These are phyloP conservation scores for Seriola aureovittata DNA, from an alignment of 2,113 vertebrate genomes.

Conservation along the genomic window DNA sequence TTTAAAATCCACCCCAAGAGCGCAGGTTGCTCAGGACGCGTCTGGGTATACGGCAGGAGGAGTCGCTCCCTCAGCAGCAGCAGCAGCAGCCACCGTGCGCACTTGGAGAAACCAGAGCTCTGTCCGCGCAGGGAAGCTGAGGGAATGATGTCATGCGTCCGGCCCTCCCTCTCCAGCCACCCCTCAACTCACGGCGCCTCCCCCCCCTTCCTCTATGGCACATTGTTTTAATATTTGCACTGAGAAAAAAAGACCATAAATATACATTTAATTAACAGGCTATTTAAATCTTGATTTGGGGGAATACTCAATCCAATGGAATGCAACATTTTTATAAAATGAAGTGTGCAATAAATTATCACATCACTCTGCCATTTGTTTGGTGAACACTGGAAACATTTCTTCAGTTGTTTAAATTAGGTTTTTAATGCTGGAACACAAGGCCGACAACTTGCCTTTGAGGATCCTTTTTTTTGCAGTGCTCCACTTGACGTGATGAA, in stretches of 20 bases:
- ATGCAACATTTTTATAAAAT: not conserved
- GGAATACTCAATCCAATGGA: not conserved
- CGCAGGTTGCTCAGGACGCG: slow-evolving; percentile 77
- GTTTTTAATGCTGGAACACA: not conserved
- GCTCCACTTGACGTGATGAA: slow-evolving; percentile 75
- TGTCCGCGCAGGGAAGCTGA: slow-evolving; percentile 76
- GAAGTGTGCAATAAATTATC: not conserved
- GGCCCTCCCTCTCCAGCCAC: slow-evolving; percentile 77
- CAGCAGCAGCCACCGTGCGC: slow-evolving; percentile 69
- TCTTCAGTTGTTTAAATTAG: not conserved
- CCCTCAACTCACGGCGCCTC: slow-evolving; percentile 62
- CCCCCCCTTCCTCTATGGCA: slow-evolving; percentile 7
- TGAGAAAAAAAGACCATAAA: not conserved
- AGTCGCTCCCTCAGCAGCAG: slow-evolving; percentile 80
- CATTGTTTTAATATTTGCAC: slow-evolving; percentile 2
- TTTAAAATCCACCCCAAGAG: slow-evolving; percentile 75
- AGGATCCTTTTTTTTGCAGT: slow-evolving; percentile 39
- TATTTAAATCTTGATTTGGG: not conserved
- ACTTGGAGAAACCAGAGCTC: slow-evolving; percentile 79
- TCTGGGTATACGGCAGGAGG: slow-evolving; percentile 76
- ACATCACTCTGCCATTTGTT: not conserved
- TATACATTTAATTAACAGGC: not conserved
- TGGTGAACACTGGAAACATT: not conserved
- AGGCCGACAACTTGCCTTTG: slow-evolving; percentile 8
- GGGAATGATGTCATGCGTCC: slow-evolving; percentile 85